A percentile compares a stretch with the other conserved stretches of the same genome.
Evolutionary conservation across 2,888 invertebrate genomes (phyloP).

Genomic region (Heliconius ethilla): DNA sequence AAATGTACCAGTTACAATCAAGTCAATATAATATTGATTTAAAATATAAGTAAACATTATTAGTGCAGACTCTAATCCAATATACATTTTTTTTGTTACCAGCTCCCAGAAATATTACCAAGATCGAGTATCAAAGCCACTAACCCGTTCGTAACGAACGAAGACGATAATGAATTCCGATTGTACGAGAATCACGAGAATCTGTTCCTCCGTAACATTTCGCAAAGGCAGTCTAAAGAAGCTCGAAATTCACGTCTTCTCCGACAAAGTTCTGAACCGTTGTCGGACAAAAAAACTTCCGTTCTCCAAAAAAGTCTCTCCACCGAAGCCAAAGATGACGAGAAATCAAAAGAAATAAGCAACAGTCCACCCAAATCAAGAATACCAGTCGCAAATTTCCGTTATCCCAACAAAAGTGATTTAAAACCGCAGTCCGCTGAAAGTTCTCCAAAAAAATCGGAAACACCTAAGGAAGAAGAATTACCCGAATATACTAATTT

Average conservation of each 20-base stretch:
- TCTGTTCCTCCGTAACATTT: conserved; percentile 69
- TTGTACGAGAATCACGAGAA: conserved; percentile 77
- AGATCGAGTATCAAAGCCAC: conserved; percentile 58
- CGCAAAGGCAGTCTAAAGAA: conserved; percentile 72
- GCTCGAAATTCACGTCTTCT: conserved; percentile 64
- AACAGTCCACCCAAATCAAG: conserved; percentile 54
- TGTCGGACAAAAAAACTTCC: conserved; percentile 61
- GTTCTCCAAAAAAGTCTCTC: conserved; percentile 70
- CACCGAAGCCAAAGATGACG: conserved; percentile 65
- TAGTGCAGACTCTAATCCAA: background rate
- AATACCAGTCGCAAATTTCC: conserved; percentile 76
- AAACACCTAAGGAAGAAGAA: conserved; percentile 56
- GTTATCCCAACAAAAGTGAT: conserved; percentile 74
- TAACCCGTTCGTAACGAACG: conserved; percentile 67
- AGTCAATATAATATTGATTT: too few species aligned
- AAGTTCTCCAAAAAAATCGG: conserved; percentile 60
- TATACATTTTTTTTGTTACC: conserved; percentile 40
- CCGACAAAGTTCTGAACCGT: conserved; percentile 73
- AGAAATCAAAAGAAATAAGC: conserved; percentile 47
- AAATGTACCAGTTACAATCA: too few species aligned
- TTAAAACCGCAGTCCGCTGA: conserved; percentile 60
- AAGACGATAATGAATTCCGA: conserved; percentile 58
- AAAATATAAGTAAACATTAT: background rate
- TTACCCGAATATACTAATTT: conserved; percentile 74
- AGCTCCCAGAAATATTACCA: conserved; percentile 75